phyloP scores from a whole-genome alignment of 1,140 invertebrate species.

The Melipona quadrifasciata region DNA sequence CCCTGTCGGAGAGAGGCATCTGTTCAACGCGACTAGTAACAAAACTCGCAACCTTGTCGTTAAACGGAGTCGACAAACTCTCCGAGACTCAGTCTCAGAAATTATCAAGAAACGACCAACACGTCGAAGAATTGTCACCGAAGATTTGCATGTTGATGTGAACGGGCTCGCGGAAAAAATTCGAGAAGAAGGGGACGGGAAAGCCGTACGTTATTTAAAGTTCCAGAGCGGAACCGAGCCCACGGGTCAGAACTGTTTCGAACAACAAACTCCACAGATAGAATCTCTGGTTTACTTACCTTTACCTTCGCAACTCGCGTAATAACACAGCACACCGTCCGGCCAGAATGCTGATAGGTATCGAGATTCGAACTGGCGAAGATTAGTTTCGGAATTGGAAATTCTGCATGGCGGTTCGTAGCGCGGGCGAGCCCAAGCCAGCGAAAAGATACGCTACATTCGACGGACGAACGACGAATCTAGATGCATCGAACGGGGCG shows the following conservation, averaged over 20 bases:
- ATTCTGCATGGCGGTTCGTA: conserved; percentile 26
- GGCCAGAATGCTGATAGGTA: conserved; percentile 39
- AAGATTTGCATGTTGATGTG: neutral
- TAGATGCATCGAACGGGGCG: neutral
- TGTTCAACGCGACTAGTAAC: too few relatives aligned
- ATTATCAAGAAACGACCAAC: too few relatives aligned
- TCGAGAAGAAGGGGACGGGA: neutral
- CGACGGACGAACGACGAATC: conserved; percentile 16
- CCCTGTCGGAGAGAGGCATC: too few relatives aligned
- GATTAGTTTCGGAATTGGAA: conserved; percentile 52
- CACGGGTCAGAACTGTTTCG: neutral
- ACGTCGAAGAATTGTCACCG: neutral
- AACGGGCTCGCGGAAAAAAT: neutral
- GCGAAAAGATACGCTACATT: conserved; percentile 9
- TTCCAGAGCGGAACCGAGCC: neutral
- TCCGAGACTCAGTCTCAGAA: too few relatives aligned
- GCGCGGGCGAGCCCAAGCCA: neutral
- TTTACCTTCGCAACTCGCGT: neutral
- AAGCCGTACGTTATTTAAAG: conserved; percentile 17
- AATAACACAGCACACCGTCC: conserved; percentile 29
- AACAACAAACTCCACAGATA: conserved; percentile 21
- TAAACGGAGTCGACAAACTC: too few relatives aligned
- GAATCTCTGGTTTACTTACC: conserved; percentile 20
- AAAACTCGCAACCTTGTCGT: too few relatives aligned
- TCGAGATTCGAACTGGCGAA: conserved; percentile 48